Conservation (phyloP, 1,140 invertebrate genomes). For the Coptotermes formosanus region DNA sequence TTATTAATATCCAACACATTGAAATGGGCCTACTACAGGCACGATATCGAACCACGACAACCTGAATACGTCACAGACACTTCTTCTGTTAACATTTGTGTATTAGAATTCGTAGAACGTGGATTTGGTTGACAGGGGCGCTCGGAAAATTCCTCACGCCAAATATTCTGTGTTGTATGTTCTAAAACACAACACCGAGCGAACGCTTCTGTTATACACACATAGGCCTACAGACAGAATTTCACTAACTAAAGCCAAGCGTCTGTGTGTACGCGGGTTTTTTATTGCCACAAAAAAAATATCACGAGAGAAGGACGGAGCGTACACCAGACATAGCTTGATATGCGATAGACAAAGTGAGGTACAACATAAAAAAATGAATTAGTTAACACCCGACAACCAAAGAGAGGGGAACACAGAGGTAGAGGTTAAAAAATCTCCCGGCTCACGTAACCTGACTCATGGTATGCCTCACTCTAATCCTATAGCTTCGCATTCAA, state of each 20-base stretch:
- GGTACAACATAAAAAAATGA: neutral
- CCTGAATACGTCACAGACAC: neutral
- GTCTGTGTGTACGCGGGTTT: neutral
- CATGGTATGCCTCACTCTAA: neutral
- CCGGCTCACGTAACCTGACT: neutral
- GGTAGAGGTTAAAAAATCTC: neutral
- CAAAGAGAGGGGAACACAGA: neutral
- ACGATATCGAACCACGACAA: neutral
- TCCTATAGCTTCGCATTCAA: neutral
- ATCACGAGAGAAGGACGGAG: neutral
- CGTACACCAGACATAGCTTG: neutral
- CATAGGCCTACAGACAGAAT: neutral
- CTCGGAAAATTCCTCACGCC: neutral
- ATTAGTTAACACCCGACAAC: slow-evolving; percentile 2
- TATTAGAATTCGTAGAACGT: neutral
- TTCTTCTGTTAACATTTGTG: neutral
- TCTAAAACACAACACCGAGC: neutral
- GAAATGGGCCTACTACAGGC: neutral
- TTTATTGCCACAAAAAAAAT: slow-evolving; percentile 2
- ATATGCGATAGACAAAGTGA: neutral
- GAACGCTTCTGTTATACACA: neutral
- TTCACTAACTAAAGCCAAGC: neutral
- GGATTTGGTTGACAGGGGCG: neutral
- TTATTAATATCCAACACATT: neutral
- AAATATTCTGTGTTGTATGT: neutral